phyloP scores from a whole-genome alignment of 2,888 invertebrate species.

The Xylota segnis region DNA sequence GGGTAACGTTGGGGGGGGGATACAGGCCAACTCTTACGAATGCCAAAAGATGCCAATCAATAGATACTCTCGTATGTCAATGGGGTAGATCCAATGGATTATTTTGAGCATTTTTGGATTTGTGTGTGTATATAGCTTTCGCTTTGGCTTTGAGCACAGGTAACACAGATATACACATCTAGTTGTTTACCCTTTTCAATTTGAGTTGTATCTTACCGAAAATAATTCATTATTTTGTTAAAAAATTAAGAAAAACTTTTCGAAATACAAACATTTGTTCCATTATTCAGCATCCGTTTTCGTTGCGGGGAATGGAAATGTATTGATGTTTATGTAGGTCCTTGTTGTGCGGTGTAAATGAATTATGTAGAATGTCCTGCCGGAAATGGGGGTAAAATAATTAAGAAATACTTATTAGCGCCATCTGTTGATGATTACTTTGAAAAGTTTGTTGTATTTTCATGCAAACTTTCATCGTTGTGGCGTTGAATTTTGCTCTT shows the following conservation, averaged over 20 bases:
- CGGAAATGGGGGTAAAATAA: neutral
- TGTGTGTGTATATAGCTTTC: neutral
- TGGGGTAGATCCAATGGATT: slow-evolving; percentile 18
- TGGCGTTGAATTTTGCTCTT: neutral
- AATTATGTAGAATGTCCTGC: neutral
- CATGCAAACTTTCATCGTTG: too few species aligned
- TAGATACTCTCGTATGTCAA: slow-evolving; percentile 12
- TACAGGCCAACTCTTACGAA: slow-evolving; percentile 4
- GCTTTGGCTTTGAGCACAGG: neutral
- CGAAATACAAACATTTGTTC: neutral
- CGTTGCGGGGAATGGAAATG: neutral
- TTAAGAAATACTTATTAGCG: neutral
- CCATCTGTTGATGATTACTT: neutral
- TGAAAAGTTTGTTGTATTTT: neutral
- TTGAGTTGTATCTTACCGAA: neutral
- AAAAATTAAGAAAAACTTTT: neutral
- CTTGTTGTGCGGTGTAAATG: neutral
- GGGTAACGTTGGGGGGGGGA: neutral
- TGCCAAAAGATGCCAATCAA: slow-evolving; percentile 32
- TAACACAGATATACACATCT: neutral
- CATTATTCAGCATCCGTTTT: neutral
- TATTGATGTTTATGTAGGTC: neutral
- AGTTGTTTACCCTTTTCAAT: neutral
- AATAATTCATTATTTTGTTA: slow-evolving; percentile 12
- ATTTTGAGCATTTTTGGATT: neutral